Base-by-base conservation (phyloP, 2,113 vertebrate species). In the Miniopterus natalensis region DNA sequence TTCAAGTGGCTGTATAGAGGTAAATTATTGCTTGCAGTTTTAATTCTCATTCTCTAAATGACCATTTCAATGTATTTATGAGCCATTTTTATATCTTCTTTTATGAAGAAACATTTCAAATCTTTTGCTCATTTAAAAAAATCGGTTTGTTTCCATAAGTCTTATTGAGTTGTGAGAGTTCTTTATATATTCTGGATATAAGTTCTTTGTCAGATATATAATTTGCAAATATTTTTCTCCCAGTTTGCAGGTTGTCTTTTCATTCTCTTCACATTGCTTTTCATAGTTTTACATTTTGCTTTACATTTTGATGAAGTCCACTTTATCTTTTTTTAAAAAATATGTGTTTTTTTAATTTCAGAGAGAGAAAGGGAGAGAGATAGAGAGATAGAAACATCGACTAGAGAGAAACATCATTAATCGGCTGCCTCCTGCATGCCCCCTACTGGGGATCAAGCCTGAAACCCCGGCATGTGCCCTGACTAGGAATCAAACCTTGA, bases 181-280 rank as follows among this genome's bases (percentile, higher is more conserved):
- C n/a, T 77, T 88, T 84, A 68, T 90, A 66, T 55, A 92, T 61
- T 73, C 86, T 96, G 29, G 7, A 73, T 68, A 71, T 51, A 91
- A 95, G 18, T 78, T 45, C 18, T 86, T 42, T 68, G 87, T 75
- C 74, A 49, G n/a, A 36, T 57, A 87, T 57, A 40, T 42, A 27
- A 88, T 79, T 93, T 88, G 27, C 27, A 95, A 92, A 73, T 92
- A 53, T 92, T 93, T 94, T 90, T 94, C 40, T 59, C 59, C 4
- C 51, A 63, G 57, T 31, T 90, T 73, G 29, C 36, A 45, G 8
- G 14, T 71, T 96, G 36, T 86, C n/a, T 91, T 91, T 75, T 87
- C 9, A 88, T 70, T 81, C 31, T 92, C 42, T 75, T 92, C 53
- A 85, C 49, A 63, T 40, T 21, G 14, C 73, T 4, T 71, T 12